Conservation (phyloP, 2,113 vertebrate species). For the Toxostoma redivivum region DNA sequence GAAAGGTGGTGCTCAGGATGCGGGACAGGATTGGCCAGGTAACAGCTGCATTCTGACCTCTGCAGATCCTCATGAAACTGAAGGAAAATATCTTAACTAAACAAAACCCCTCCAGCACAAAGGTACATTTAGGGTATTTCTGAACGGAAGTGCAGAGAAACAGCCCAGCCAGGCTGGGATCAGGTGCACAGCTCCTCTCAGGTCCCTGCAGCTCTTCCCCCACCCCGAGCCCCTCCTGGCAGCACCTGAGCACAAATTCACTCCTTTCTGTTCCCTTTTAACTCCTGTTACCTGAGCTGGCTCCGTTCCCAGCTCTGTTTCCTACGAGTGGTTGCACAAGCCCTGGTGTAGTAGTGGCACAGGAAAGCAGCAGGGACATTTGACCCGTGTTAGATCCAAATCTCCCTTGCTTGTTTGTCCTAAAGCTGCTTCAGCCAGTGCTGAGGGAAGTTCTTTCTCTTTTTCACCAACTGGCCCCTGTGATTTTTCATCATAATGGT, state of each 20-base stretch:
- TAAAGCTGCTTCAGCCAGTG: background rate
- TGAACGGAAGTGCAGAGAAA: background rate
- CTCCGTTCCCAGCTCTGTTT: background rate
- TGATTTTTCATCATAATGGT: background rate
- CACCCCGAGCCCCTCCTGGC: background rate
- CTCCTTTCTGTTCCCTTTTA: background rate
- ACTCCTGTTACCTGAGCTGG: background rate
- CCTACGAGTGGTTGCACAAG: background rate
- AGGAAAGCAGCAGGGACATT: background rate
- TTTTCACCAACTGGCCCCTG: background rate
- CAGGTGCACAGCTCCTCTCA: background rate
- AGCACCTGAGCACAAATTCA: background rate
- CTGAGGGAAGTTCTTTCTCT: background rate
- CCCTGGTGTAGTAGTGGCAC: background rate
- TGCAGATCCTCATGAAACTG: accelerated
- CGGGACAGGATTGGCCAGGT: accelerated
- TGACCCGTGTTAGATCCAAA: background rate
- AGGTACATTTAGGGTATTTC: background rate
- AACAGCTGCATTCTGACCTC: background rate
- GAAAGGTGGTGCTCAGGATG: background rate
- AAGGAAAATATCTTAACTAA: background rate
- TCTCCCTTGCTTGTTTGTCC: background rate
- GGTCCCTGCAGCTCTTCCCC: background rate
- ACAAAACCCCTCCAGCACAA: background rate
- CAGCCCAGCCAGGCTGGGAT: background rate